These are phyloP conservation scores for Protaetia brevitarsis DNA, from an alignment of 1,140 invertebrate genomes.

Conservation along the genomic window DNA sequence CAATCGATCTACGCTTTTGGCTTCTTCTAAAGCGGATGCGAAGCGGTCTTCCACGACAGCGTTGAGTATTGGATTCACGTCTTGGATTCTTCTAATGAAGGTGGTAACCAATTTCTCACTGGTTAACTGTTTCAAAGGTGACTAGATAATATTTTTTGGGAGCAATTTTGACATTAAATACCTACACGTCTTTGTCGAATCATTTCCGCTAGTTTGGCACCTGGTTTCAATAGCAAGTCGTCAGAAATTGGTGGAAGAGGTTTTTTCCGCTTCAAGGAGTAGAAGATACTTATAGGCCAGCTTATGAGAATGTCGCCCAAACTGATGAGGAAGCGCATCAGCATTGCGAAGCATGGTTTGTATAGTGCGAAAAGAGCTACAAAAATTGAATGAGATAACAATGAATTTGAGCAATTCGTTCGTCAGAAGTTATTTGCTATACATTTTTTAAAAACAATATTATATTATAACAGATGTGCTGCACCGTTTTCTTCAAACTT, in stretches of 20 bases:
- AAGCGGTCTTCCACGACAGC: slow-evolving; percentile 14
- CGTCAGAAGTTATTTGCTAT: too few species aligned
- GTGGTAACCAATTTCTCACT: background rate
- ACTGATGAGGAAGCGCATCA: background rate
- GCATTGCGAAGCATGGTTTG: background rate
- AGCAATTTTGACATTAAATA: background rate
- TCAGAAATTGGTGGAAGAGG: background rate
- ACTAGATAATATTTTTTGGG: background rate
- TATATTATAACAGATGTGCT: too few species aligned
- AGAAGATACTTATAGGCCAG: background rate
- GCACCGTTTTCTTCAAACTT: too few species aligned
- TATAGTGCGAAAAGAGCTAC: background rate
- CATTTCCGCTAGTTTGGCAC: background rate
- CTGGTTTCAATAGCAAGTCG: background rate
- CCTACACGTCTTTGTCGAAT: background rate
- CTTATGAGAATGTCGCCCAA: background rate
- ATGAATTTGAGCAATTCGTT: too few species aligned
- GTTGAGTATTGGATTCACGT: slow-evolving; percentile 4
- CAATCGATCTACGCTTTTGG: background rate
- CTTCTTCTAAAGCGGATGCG: background rate
- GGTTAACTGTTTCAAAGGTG: background rate
- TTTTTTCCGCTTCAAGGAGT: background rate
- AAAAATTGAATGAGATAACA: too few species aligned
- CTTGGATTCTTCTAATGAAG: background rate
- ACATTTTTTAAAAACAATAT: too few species aligned